These are phyloP conservation scores for Burhinus bistriatus DNA, from an alignment of 2,113 vertebrate genomes.

Conservation along the genomic window DNA sequence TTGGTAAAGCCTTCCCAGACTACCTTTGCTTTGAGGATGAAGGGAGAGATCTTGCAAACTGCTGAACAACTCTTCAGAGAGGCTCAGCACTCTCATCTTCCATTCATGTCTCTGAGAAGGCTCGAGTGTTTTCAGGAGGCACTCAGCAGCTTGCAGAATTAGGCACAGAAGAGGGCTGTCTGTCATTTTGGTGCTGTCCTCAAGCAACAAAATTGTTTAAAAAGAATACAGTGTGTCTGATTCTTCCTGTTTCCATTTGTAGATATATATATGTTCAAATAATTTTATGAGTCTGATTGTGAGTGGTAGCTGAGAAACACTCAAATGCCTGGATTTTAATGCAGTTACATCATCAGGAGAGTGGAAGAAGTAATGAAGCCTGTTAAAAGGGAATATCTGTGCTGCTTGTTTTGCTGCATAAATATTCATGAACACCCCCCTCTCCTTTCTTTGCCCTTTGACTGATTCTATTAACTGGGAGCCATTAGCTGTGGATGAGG, in stretches of 20 bases:
- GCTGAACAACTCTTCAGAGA: background rate
- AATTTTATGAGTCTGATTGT: constrained; percentile 55
- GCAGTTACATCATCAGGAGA: constrained; percentile 30
- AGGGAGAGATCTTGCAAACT: background rate
- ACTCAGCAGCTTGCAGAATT: background rate
- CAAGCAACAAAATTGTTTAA: background rate
- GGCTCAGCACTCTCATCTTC: background rate
- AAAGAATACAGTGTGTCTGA: background rate
- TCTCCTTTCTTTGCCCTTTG: constrained; percentile 62
- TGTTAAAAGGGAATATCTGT: constrained; percentile 20
- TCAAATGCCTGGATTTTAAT: constrained; percentile 40
- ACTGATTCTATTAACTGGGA: constrained; percentile 60
- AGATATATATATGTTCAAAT: constrained; percentile 1
- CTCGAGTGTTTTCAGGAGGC: background rate
- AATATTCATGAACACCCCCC: constrained; percentile 45
- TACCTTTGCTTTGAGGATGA: background rate
- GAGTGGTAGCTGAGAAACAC: constrained; percentile 28
- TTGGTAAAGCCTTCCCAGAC: background rate
- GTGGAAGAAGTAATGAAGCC: constrained; percentile 41
- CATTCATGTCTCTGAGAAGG: background rate
- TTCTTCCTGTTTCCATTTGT: background rate
- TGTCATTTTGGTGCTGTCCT: background rate
- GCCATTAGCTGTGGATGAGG: constrained; percentile 64
- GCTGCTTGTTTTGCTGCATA: constrained; percentile 52
- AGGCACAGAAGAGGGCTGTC: background rate